A percentile compares a stretch with the other conserved stretches of the same genome.
Conservation (phyloP, 2,113 vertebrate genomes). For the Bufo gargarizans region DNA sequence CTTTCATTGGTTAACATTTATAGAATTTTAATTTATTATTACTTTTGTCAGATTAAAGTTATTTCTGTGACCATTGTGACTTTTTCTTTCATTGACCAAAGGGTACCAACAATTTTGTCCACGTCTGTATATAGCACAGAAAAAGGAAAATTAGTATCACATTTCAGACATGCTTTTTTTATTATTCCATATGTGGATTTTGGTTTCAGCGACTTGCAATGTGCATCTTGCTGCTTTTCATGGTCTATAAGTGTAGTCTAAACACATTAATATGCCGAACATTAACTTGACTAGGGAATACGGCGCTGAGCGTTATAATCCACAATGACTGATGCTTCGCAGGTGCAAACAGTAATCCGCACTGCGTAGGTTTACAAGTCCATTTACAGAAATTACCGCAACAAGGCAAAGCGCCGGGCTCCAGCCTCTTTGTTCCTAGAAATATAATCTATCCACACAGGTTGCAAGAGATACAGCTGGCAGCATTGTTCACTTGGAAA, state of each 20-base stretch:
- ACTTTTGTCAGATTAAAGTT: too few relatives aligned
- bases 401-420: not conserved
- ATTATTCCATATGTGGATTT: not conserved
- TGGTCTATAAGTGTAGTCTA: slow-evolving; percentile 17
- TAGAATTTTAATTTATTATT: too few relatives aligned
- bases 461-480: slow-evolving; percentile 12
- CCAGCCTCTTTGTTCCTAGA: not conserved
- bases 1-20: too few relatives aligned
- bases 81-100: too few relatives aligned
- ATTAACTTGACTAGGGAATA: not conserved
- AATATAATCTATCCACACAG: slow-evolving; percentile 7
- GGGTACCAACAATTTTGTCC: too few relatives aligned
- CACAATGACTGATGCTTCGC: slow-evolving; percentile 4
- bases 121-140: not conserved
- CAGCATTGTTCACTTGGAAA: not conserved
- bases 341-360: slow-evolving; percentile 13
- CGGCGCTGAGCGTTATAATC: not conserved
- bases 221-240: not conserved
- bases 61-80: too few relatives aligned
- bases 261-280: not conserved
- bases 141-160: not conserved
- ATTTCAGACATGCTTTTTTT: not conserved
- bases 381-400: not conserved
- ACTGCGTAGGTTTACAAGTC: not conserved
- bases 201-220: not conserved